Evolutionary conservation across 2,797 vertebrate genomes (phyloP).

Genomic region (Heteromormyrus szaboi): DNA sequence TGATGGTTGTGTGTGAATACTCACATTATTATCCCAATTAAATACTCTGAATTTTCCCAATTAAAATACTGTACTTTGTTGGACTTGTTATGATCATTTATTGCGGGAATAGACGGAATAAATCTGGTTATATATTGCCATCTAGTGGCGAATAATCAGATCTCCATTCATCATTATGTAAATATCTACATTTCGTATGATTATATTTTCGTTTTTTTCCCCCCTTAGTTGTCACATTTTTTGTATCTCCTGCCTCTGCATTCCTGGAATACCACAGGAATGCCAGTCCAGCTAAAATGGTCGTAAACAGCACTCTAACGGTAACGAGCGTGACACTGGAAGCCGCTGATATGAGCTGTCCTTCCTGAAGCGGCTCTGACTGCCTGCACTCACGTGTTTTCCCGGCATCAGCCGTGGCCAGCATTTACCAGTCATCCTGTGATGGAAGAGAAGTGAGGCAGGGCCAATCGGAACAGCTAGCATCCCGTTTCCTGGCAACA

Average conservation of each 20-base stretch:
- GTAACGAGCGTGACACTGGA: conserved; percentile 1
- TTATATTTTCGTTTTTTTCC: not conserved
- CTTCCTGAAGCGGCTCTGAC: conserved; percentile 24
- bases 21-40: not conserved
- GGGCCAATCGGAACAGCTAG: conserved; percentile 33
- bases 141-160: not conserved
- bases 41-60: not conserved
- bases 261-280: not conserved
- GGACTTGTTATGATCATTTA: not conserved
- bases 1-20: not conserved
- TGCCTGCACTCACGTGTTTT: conserved; percentile 43
- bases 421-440: conserved; percentile 35
- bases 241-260: not conserved
- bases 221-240: not conserved
- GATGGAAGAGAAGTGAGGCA: conserved; percentile 37
- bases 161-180: not conserved
- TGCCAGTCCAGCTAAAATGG: not conserved
- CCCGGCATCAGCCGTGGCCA: conserved; percentile 44
- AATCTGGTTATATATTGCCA: not conserved
- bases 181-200: not conserved
- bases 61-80: not conserved
- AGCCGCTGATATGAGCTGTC: not conserved
- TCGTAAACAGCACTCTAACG: not conserved
- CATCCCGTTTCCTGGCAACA: conserved; percentile 40
- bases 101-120: not conserved